Base-by-base conservation (phyloP, 2,888 invertebrate species). In the Pterostichus madidus region DNA sequence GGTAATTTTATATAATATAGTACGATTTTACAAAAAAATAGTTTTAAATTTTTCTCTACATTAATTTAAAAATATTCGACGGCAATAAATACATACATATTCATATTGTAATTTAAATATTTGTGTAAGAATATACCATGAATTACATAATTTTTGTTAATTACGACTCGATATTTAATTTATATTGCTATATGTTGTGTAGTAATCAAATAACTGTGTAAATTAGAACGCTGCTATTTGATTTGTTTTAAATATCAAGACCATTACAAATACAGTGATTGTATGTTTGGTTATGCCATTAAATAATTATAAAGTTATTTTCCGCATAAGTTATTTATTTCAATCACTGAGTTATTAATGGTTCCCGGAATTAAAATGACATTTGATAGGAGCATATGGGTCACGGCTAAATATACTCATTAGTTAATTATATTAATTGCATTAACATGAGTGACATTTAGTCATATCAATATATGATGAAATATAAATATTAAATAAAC, bases 361-460 rank as follows among this genome's bases (percentile, higher is more conserved):
- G 11, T 59, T 59, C 59, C 59, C 59, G 59, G 59, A 59, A 59
- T 59, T 59, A 24, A 59, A 56, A 59, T 59, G 59, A 31, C 59
- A 59, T 59, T 59, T 59, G 24, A 24, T 59, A 59, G 5, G 59
- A 8, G 59, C 17, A 53, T 24, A 24, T 59, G 11, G 59, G 59
- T 59, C 59, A 59, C 5, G 59, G 59, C 24, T 24, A 59, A 53
- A 24, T 59, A 24, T 17, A 59, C 17, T 31, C 31, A 59, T 59
- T 59, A 24, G 31, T 59, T 59, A 59, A 24, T 59, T 59, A 59
- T 31, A 31, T 59, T 59, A 59, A 59, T 59, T 59, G 10, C 24
- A 24, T 59, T 59, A 31, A 17, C 59, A 59, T 59, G 17, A 59
- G 10, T 59, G 31, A 59, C 59, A 59, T 39, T 24, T 59, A 24